Evolutionary conservation across 1,140 invertebrate species (phyloP), one percentile per base, ranked within the genome.

Genomic region (Plodia interpunctella): DNA sequence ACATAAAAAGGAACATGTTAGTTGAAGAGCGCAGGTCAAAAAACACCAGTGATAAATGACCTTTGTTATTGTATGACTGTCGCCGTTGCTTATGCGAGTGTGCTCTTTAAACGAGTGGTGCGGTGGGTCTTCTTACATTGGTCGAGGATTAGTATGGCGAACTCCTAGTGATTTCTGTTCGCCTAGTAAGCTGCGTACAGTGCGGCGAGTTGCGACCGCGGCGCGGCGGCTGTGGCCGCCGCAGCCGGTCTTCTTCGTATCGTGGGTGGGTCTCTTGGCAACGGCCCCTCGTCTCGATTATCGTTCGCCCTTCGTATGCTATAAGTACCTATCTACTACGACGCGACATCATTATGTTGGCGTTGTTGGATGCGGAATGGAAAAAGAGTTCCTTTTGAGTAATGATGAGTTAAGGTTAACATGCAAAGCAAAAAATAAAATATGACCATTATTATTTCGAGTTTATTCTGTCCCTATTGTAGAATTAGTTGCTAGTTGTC

Each of bases 121-220:
- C 19, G 60, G 60, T 6, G 55, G 67, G 54, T 69, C 70, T 50
- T 2, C 6, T 44, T 44, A 54, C 10, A 19, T 57, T 66, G 66
- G 55, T 57, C 32, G 53, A 25, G 50, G 9, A 60, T 30, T 32
- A 50, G 38, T 28, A 18, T 55, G 53, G 54, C 21, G 35, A 63
- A n/a, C 68, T 79, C 67, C 38, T 70, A n/a, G 54, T 6, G 0
- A 8, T 4, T 72, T 73, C 67, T 86, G 78, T 32, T 55, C 28
- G 70, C 80, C 78, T 86, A 74, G 80, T 86, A 86, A 59, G 57
- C 65, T 80, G 83, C 83, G 83, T 80, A 78, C 70, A 72, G 65
- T 68, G 74, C 65, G 78, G 74, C 77, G 75, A 79, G 76, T 79
- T 81, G 65, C 71, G 76, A 76, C 77, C 77, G 74, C 77, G 74